Evolutionary conservation across 2,797 vertebrate species (phyloP).

Genomic region (Oreonectes daqikongensis): DNA sequence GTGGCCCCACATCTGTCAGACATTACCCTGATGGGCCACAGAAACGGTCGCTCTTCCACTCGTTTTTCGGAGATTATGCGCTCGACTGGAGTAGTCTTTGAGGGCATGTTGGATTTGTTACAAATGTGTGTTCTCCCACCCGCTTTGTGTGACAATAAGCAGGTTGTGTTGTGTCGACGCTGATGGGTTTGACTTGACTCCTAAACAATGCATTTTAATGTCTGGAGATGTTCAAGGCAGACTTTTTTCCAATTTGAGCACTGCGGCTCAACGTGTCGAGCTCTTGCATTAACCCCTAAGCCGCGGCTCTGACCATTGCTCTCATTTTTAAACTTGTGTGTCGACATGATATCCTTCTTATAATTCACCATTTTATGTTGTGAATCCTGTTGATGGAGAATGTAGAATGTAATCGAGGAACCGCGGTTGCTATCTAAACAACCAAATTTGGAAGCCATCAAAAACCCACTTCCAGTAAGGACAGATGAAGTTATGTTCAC

Average conservation of each 20-base stretch:
- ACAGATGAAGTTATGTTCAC: constrained; percentile 51
- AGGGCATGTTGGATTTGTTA: constrained; percentile 50
- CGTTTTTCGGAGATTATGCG: constrained; percentile 48
- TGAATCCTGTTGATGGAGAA: background rate
- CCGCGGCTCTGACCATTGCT: background rate
- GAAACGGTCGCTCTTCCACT: background rate
- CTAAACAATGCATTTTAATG: constrained; percentile 60
- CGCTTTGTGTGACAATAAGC: constrained; percentile 51
- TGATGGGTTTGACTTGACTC: constrained; percentile 65
- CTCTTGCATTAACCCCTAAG: background rate
- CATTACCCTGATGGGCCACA: constrained; percentile 42
- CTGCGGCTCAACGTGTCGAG: background rate
- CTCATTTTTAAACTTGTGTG: background rate
- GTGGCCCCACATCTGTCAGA: constrained; percentile 47
- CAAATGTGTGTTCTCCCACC: constrained; percentile 55
- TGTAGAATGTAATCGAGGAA: background rate
- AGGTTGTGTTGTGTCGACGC: constrained; percentile 54
- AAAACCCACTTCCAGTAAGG: constrained; percentile 46
- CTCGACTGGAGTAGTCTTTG: constrained; percentile 31
- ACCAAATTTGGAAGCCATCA: constrained; percentile 1
- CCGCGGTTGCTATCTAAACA: background rate
- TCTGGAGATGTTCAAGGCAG: constrained; percentile 40
- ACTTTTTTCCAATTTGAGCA: background rate
- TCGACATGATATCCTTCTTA: too few relatives aligned
- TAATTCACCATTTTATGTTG: too few relatives aligned